These are phyloP conservation scores for Tethea ocularis DNA, from an alignment of 2,888 invertebrate genomes.

Conservation along the genomic window DNA sequence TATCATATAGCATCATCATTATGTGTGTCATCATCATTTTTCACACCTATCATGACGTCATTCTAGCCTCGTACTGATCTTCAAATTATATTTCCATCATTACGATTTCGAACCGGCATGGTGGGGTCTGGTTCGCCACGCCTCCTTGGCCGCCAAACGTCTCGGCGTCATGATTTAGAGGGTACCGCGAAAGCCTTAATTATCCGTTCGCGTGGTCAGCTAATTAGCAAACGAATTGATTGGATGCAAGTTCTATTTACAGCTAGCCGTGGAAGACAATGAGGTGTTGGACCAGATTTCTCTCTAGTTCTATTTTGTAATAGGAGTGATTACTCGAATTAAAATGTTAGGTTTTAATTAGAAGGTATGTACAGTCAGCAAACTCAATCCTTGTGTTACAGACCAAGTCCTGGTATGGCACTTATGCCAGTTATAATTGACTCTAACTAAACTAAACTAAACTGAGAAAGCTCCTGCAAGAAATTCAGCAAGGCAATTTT, in stretches of 20 bases:
- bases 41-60: neutral
- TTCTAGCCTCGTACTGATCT: neutral
- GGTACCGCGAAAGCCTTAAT: slow-evolving; percentile 41
- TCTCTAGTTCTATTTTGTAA: neutral
- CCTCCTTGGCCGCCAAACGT: slow-evolving; percentile 31
- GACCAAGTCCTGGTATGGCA: too few relatives aligned
- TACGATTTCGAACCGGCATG: slow-evolving; percentile 15
- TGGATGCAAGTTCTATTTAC: slow-evolving; percentile 9
- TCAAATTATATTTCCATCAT: slow-evolving; percentile 13
- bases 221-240: slow-evolving; percentile 41
- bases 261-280: neutral
- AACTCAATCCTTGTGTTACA: too few relatives aligned
- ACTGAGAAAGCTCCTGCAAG: too few relatives aligned
- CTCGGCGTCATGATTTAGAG: slow-evolving; percentile 44
- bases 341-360: too few relatives aligned
- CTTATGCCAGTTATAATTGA: too few relatives aligned
- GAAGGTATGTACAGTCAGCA: too few relatives aligned
- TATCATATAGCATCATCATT: too few relatives aligned
- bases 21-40: neutral
- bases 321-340: too few relatives aligned
- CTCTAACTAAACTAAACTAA: too few relatives aligned
- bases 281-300: neutral
- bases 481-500: too few relatives aligned
- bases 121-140: slow-evolving; percentile 27
- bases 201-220: slow-evolving; percentile 43